Evolutionary conservation across 2,888 invertebrate genomes (phyloP).

Genomic region (Pterostichus niger): DNA sequence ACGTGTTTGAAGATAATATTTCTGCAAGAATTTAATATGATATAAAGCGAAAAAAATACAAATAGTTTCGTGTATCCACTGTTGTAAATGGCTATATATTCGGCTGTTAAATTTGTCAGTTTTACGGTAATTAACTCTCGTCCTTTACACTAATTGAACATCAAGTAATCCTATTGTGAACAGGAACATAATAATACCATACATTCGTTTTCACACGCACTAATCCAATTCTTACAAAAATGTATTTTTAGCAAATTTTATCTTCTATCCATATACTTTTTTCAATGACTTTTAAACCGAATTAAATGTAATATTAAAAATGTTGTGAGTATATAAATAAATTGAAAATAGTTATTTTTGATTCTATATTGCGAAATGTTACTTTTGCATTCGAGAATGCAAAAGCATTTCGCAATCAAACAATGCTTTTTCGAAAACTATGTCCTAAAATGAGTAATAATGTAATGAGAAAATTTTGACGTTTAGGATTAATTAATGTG

Average conservation of each 20-base stretch:
- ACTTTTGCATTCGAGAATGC: no score
- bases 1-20: neutral
- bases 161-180: constrained; percentile 58
- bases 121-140: constrained; percentile 58
- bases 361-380: no score
- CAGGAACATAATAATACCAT: constrained; percentile 1
- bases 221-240: neutral
- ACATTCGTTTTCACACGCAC: constrained; percentile 50
- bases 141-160: constrained; percentile 42
- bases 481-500: no score
- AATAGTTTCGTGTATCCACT: constrained; percentile 28
- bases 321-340: no score
- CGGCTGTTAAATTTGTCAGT: constrained; percentile 57
- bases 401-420: no score
- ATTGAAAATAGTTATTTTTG: no score
- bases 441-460: no score
- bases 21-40: neutral
- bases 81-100: constrained; percentile 44
- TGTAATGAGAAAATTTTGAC: no score
- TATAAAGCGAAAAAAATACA: neutral
- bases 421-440: no score
- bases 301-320: no score
- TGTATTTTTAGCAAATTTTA: neutral
- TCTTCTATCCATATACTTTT: no score
- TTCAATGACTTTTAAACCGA: no score